Conservation (phyloP, 2,888 invertebrate genomes). For the Strigamia crassipes region DNA sequence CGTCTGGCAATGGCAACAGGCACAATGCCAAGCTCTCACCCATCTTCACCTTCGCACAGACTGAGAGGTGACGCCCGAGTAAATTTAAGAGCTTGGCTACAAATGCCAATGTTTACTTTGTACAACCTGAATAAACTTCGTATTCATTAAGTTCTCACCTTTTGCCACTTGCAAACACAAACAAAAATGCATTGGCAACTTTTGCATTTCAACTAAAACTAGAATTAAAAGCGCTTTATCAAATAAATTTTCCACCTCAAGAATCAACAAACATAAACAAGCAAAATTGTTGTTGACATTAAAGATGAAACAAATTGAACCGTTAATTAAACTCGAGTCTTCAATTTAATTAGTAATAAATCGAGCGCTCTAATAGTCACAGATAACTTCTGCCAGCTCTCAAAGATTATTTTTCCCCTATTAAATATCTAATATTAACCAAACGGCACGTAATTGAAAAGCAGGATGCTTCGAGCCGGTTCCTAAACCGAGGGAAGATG, state of each 20-base stretch:
- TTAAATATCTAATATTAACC: background rate
- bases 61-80: conserved; percentile 25
- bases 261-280: conserved; percentile 18
- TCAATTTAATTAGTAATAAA: conserved; percentile 2
- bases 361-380: background rate
- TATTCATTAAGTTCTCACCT: conserved; percentile 18
- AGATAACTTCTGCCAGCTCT: background rate
- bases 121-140: conserved; percentile 39
- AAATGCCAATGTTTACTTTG: conserved; percentile 33
- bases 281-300: background rate
- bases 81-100: conserved; percentile 31
- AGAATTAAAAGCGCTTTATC: background rate
- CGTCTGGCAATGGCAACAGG: conserved; percentile 22
- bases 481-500: background rate
- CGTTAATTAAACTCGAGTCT: background rate
- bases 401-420: background rate
- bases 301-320: background rate
- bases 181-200: background rate
- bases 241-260: background rate
- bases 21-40: conserved; percentile 23
- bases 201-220: background rate
- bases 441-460: background rate
- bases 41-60: background rate
- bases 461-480: background rate
- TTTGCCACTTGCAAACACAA: conserved; percentile 28